A percentile compares a stretch with the other conserved stretches of the same genome.
phyloP scores from a whole-genome alignment of 53 echinoderm and acorn worm species.

The Mesocentrotus franciscanus region DNA sequence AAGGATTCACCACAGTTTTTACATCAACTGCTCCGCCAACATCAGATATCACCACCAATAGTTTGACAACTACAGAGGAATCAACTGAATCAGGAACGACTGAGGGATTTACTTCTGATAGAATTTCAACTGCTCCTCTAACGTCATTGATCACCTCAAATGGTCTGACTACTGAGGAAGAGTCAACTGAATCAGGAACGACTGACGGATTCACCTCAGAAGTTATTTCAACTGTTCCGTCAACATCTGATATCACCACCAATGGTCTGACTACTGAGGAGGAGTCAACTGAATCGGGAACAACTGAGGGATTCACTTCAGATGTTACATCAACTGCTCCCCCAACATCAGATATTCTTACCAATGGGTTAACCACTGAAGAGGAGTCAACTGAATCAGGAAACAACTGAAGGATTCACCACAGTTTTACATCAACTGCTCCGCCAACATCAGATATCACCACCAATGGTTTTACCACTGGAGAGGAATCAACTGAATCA shows the following conservation, averaged over 20 bases:
- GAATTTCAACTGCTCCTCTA: neutral
- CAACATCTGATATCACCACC: too few species aligned
- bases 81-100: slow-evolving; percentile 1
- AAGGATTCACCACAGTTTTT: neutral
- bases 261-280: too few species aligned
- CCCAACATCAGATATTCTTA: too few species aligned
- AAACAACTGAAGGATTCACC: too few species aligned
- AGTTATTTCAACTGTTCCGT: too few species aligned
- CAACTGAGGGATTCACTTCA: neutral
- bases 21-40: neutral
- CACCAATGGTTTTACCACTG: neutral
- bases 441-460: neutral
- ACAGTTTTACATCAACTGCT: neutral
- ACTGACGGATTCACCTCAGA: too few species aligned
- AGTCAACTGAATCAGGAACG: too few species aligned
- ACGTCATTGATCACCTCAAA: too few species aligned
- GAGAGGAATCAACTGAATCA: neutral
- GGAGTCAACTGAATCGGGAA: neutral
- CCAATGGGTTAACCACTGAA: neutral
- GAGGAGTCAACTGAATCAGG: neutral
- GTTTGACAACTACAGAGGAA: neutral
- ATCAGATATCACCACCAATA: neutral
- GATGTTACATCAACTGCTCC: neutral
- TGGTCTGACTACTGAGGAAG: too few species aligned
- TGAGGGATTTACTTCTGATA: neutral